phyloP scores from a whole-genome alignment of 1,140 invertebrate species.

The Propsilocerus akamusi region DNA sequence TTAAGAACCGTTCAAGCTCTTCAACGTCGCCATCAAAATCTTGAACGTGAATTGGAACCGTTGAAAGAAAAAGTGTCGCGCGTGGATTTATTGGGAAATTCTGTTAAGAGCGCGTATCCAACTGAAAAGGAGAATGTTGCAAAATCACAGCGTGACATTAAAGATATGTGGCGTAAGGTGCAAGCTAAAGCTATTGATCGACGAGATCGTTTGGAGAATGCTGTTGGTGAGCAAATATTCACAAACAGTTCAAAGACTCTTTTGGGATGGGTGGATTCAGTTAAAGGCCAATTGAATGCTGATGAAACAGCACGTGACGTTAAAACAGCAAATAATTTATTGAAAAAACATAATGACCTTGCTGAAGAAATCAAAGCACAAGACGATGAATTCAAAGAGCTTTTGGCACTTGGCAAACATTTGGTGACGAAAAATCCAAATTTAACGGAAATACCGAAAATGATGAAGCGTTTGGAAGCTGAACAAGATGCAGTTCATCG shows the following conservation, averaged over 20 bases:
- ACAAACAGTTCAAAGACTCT: constrained; percentile 64
- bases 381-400: constrained; percentile 46
- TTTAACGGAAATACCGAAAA: constrained; percentile 46
- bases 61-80: constrained; percentile 75
- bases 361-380: constrained; percentile 82
- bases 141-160: constrained; percentile 64
- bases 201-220: constrained; percentile 66
- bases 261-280: constrained; percentile 52
- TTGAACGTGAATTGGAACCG: constrained; percentile 76
- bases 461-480: constrained; percentile 49
- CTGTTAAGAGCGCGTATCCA: constrained; percentile 80
- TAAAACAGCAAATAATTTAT: constrained; percentile 70
- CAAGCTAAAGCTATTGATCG: constrained; percentile 66
- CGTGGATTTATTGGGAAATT: constrained; percentile 61
- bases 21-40: constrained; percentile 72
- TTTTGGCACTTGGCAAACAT: constrained; percentile 56
- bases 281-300: constrained; percentile 64
- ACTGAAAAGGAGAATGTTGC: constrained; percentile 74
- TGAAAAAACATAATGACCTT: constrained; percentile 84
- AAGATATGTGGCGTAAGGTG: constrained; percentile 73
- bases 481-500: constrained; percentile 57
- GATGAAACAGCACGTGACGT: constrained; percentile 73
- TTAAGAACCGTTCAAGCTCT: constrained; percentile 79
- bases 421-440: constrained; percentile 47
- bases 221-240: constrained; percentile 89